Conservation (phyloP, 2,113 vertebrate genomes). For the Nycticorax nycticorax region DNA sequence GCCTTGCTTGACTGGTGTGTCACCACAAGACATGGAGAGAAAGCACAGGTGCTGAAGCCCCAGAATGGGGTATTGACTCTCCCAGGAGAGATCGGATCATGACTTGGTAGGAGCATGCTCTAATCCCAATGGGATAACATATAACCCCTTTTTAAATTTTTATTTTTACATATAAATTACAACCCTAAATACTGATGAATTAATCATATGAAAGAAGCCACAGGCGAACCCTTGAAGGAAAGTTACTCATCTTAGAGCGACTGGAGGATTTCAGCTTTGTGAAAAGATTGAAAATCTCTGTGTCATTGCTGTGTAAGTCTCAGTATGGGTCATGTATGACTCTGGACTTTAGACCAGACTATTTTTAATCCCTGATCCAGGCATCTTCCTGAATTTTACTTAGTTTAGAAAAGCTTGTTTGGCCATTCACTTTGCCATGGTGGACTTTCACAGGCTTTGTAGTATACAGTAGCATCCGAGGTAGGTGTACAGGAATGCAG, state of each 20-base stretch:
- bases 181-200: not conserved
- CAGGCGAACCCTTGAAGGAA: not conserved
- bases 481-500: not conserved
- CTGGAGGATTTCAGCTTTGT: not conserved
- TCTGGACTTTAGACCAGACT: not conserved
- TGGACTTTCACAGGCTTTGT: not conserved
- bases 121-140: not conserved
- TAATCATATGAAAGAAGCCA: not conserved
- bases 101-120: not conserved
- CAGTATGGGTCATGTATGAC: not conserved
- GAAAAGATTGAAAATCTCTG: not conserved
- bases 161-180: not conserved
- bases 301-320: not conserved
- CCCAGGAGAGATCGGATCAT: not conserved
- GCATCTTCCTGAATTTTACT: not conserved
- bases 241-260: not conserved
- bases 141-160: not conserved
- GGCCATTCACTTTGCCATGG: not conserved
- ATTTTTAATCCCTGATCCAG: not conserved
- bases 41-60: not conserved
- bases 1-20: not conserved
- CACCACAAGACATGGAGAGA: not conserved
- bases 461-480: not conserved
- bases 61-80: not conserved
- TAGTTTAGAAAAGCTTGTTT: not conserved